These are phyloP conservation scores for Diglossa cyanea DNA, from an alignment of 2,797 vertebrate genomes.

Conservation along the genomic window DNA sequence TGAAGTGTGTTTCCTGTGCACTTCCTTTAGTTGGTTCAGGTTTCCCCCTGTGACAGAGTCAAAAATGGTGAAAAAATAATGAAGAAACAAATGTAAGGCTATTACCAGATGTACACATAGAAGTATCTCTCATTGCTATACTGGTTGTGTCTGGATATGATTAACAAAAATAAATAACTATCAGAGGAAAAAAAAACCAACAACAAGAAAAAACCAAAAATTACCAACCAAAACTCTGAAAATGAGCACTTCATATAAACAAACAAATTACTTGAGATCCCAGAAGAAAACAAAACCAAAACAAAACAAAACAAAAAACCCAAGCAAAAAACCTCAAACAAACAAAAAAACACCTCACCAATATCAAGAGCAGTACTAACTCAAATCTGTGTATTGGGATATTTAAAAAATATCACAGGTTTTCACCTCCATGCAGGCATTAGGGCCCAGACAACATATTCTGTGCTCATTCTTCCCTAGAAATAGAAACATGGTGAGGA, in stretches of 20 bases:
- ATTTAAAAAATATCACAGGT: background rate
- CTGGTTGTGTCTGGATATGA: background rate
- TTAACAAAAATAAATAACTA: background rate
- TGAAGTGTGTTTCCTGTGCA: background rate
- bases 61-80: background rate
- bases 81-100: background rate
- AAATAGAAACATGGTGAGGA: background rate
- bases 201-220: background rate
- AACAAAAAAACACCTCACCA: background rate
- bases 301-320: background rate
- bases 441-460: background rate
- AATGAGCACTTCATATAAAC: background rate
- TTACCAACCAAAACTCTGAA: background rate
- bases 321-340: background rate
- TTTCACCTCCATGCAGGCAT: background rate
- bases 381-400: background rate
- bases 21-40: background rate
- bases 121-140: background rate
- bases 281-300: background rate
- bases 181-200: background rate
- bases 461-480: background rate
- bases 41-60: background rate
- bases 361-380: background rate
- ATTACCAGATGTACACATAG: accelerated
- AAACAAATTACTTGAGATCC: background rate